Evolutionary conservation across 92 coral and sea anemone species (phyloP), one percentile per base, ranked within the genome.

Genomic region (Actinostola sp.): DNA sequence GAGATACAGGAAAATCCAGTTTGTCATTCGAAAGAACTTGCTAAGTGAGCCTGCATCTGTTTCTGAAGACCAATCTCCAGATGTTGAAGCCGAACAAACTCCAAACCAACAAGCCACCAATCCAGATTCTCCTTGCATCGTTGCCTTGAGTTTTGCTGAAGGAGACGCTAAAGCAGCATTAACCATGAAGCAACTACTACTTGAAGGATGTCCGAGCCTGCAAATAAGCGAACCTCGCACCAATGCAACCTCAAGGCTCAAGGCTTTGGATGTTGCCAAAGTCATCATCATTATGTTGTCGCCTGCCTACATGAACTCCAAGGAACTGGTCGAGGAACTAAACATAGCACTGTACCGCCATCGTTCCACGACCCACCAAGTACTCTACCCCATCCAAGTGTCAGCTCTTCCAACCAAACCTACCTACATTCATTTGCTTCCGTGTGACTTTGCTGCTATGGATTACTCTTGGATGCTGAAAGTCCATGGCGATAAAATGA

Each of bases 321-420:
- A 65, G 15, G 97, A 93, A 65, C 84, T 93, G 28, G 89, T 93
- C 20, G 90, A 93, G 52, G 98, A 93, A 66, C 75, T 93, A 11
- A 93, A 93, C 77, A 90, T 93, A 58, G 96, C 97, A 9, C 81
- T 92, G 72, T 82, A 73, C 61, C 74, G 98, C n/a, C 88, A 93
- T 67, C 92, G 98, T 23, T 73, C 79, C 24, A 44, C 84, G 25
- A 34, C 78, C 9, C 76, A 70, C 20, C 83, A 79, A 72, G 78
- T 92, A 42, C 66, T 93, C 54, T 83, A 84, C 45, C 92, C 96
- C 26, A 70, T 90, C 43, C 79, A 64, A 15, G 33, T 93, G 17
- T 78, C 81, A 8, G 72, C 79, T n/a, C 66, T 87, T 32, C 98
- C 97, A n/a, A 52, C 56, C 28, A 73, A 71, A 16, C 98, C 98